phyloP scores from a whole-genome alignment of 2,888 invertebrate species.

The Nipponacmea schrenckii region DNA sequence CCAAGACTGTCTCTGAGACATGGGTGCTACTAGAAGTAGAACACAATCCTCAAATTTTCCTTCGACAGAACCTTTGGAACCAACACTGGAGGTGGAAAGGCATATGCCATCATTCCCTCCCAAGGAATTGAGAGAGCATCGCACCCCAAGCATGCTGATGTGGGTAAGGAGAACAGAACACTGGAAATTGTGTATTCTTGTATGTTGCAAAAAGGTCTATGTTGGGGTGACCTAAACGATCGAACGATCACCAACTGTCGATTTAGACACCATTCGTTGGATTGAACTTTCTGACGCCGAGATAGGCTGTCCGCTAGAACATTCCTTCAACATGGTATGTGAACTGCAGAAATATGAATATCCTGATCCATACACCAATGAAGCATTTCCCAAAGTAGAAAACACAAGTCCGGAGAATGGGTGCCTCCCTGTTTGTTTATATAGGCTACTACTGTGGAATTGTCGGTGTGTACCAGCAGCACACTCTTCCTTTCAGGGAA shows the following conservation, averaged over 20 bases:
- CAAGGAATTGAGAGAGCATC: not conserved
- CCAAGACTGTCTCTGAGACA: too few species aligned
- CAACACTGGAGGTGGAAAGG: not conserved
- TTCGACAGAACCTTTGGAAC: not conserved
- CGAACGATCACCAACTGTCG: too few species aligned
- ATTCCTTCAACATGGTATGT: not conserved
- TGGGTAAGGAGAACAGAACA: not conserved
- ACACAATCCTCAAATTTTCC: not conserved
- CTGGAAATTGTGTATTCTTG: not conserved
- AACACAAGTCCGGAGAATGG: too few species aligned
- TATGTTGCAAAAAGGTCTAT: too few species aligned
- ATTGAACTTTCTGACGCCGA: not conserved
- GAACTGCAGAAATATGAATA: too few species aligned
- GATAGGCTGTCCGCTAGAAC: not conserved
- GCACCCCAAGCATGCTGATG: not conserved
- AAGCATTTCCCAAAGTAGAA: too few species aligned
- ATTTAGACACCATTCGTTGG: not conserved
- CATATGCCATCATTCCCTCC: not conserved
- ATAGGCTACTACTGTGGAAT: too few species aligned
- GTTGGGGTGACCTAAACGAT: too few species aligned
- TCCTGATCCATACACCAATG: too few species aligned
- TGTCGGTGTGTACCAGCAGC: not conserved
- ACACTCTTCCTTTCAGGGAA: not conserved
- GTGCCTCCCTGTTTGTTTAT: too few species aligned
- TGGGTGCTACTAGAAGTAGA: not conserved